Base-by-base conservation (phyloP, 2,113 vertebrate genomes). In the Casuarius casuarius region DNA sequence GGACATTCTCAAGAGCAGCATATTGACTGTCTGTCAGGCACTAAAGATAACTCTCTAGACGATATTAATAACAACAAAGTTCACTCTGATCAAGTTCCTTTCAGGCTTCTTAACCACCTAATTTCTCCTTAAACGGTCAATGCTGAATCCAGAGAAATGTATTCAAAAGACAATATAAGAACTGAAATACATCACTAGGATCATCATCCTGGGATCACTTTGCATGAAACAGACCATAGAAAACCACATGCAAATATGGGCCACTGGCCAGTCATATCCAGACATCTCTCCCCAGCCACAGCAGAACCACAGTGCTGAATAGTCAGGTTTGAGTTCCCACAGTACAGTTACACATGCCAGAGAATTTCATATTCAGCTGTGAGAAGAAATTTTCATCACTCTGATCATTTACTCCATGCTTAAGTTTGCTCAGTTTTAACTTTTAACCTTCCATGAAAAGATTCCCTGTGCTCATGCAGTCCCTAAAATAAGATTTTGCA, bases 241-340 rank as follows among this genome's bases (percentile, higher is more conserved):
- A 89, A 91, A 66, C 12, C 44, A 79, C 3, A 23, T 71, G 40
- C 38, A 66, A 72, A 72, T 23, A 52, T 14, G 18, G 35, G 17
- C 48, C 35, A 38, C 40, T 82, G 59, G 33, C 12, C 29, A 38
- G 6, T 29, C 18, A 61, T 48, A 8, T 7, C 21, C 71, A 73
- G 44, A 28, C 13, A 58, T 4, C 25, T 76, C 52, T 70, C 17
- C 40, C 12, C 4, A 9, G 73, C 12, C n/a, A 65, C 19, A 19
- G 52, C 42, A 85, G 42, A 70, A 77, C 16, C 35, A 54, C 25
- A 68, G 51, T 49, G 42, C 8, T 84, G 35, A 79, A 20, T 2
- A 68, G 20, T 42, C 29, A 89, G 19, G 25, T 66, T 31, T 0
- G 0, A 70, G 75, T 38, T 82, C 70, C 40, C 51, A 58, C 2